Evolutionary conservation across 2,797 vertebrate species (phyloP).

Genomic region (Melanotaenia parkinsoni): DNA sequence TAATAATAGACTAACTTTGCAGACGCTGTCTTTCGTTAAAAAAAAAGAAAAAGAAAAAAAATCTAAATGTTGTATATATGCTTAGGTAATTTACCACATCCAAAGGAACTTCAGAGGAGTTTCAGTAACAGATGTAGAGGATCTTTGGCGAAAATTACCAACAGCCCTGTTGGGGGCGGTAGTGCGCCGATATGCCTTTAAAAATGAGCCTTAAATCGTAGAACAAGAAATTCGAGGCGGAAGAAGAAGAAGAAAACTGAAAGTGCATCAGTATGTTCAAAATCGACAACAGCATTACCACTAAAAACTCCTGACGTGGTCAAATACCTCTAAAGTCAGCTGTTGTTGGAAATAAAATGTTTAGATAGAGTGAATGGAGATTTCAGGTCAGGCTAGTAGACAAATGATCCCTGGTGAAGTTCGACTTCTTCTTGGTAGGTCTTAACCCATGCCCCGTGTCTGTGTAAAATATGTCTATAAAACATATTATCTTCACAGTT

Average conservation of each 20-base stretch:
- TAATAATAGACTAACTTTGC: no score
- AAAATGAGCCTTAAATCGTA: background rate
- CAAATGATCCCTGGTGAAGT: slow-evolving; percentile 4
- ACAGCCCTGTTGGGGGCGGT: slow-evolving; percentile 4
- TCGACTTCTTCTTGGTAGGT: slow-evolving; percentile 29
- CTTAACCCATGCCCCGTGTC: background rate
- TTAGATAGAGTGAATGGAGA: slow-evolving; percentile 3
- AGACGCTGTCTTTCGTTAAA: background rate
- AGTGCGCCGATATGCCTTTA: background rate
- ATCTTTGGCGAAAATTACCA: background rate
- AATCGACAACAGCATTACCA: rapidly evolving
- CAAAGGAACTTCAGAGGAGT: background rate
- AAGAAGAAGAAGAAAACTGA: background rate
- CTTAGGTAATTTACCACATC: background rate
- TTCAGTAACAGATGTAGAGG: background rate
- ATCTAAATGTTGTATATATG: background rate
- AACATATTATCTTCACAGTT: background rate
- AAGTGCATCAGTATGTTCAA: slow-evolving; percentile 1
- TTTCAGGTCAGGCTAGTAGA: background rate
- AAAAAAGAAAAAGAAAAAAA: no score
- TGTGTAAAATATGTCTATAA: no score
- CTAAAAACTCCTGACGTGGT: background rate
- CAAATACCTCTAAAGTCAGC: background rate
- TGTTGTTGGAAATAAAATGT: background rate
- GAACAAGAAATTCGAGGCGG: slow-evolving; percentile 1